Percentiles rank a stretch among this genome's conserved stretches.
These are phyloP conservation scores for Drosophila affinis DNA, from an alignment of 2,888 invertebrate genomes.

Conservation along the genomic window DNA sequence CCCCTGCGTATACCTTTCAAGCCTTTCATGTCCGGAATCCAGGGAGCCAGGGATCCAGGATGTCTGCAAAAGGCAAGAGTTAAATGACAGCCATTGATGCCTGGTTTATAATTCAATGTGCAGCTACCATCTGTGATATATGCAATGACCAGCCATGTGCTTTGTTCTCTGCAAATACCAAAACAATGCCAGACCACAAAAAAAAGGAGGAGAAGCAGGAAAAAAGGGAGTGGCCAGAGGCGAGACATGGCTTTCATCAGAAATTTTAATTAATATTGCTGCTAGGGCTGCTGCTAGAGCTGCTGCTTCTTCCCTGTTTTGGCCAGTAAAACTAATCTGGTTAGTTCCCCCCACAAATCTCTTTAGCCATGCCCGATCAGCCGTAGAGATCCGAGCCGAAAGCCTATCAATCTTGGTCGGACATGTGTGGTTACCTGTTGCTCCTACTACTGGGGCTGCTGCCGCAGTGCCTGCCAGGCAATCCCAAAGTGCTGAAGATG, in stretches of 20 bases:
- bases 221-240: neutral
- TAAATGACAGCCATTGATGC: slow-evolving; percentile 44
- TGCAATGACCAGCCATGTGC: slow-evolving; percentile 10
- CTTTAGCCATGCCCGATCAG: neutral
- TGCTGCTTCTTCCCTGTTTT: neutral
- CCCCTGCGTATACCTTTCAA: slow-evolving; percentile 27
- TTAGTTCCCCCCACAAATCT: neutral
- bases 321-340: slow-evolving; percentile 25
- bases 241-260: slow-evolving; percentile 30
- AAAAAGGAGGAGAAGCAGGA: neutral
- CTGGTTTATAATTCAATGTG: slow-evolving; percentile 42
- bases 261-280: slow-evolving; percentile 47
- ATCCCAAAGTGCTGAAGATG: slow-evolving; percentile 30
- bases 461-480: neutral
- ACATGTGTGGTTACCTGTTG: slow-evolving; percentile 12
- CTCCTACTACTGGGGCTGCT: slow-evolving; percentile 4
- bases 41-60: slow-evolving; percentile 5
- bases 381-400: neutral
- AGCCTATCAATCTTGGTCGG: neutral
- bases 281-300: neutral
- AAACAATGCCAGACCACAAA: slow-evolving; percentile 42
- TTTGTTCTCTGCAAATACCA: slow-evolving; percentile 29
- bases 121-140: slow-evolving; percentile 31
- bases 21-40: slow-evolving; percentile 23
- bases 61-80: slow-evolving; percentile 40